Evolutionary conservation across 2,113 vertebrate species (phyloP).

Genomic region (Spheniscus mendiculus): DNA sequence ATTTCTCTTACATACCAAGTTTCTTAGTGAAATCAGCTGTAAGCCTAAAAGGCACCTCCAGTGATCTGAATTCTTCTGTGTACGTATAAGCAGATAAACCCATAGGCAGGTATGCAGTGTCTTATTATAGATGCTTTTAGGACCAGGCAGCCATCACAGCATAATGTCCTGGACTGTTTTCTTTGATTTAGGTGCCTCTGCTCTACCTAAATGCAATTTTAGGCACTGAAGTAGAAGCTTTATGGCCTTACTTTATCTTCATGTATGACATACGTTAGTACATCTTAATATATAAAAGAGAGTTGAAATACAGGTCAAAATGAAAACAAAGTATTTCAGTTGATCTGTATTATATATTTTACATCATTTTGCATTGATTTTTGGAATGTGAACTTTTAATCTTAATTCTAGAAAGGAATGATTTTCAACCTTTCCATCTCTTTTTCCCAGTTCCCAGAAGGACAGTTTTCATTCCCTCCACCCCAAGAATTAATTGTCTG

Average conservation of each 20-base stretch:
- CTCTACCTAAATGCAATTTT: neutral
- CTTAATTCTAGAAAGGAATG: neutral
- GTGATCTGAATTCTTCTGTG: neutral
- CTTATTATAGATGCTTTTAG: neutral
- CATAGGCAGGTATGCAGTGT: neutral
- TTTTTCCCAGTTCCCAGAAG: neutral
- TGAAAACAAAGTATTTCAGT: neutral
- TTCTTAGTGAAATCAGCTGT: neutral
- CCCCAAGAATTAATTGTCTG: neutral
- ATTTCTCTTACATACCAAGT: neutral
- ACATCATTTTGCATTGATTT: neutral
- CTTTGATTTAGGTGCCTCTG: neutral
- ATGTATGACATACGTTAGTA: neutral
- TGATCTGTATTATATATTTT: neutral
- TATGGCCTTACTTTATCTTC: neutral
- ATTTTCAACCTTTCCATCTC: neutral
- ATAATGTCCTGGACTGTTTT: neutral
- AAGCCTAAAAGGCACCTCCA: neutral
- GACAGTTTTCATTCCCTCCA: neutral
- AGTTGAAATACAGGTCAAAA: neutral
- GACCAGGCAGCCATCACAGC: neutral
- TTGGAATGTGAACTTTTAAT: neutral
- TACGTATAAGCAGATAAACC: neutral
- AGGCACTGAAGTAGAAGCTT: neutral
- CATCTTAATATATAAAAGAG: neutral